phyloP scores from a whole-genome alignment of 2,797 vertebrate genomes.

The Cossypha heuglini region DNA sequence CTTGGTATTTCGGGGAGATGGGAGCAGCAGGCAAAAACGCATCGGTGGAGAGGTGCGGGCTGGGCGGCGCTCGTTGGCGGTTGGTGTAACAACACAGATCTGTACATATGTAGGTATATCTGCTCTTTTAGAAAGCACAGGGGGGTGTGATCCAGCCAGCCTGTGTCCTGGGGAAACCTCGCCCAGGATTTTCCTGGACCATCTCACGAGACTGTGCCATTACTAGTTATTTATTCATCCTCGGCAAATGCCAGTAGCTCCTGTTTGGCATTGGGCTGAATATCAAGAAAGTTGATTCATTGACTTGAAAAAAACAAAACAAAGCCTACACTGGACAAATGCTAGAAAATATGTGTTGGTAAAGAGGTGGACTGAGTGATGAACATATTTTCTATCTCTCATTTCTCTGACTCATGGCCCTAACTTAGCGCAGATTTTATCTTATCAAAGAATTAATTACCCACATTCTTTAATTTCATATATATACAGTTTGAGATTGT shows the following conservation, averaged over 20 bases:
- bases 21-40: constrained; percentile 48
- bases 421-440: constrained; percentile 20
- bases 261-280: constrained; percentile 52
- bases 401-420: constrained; percentile 52
- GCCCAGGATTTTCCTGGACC: constrained; percentile 21
- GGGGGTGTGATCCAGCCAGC: not conserved
- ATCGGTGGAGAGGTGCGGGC: not conserved
- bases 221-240: constrained; percentile 43
- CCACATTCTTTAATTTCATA: constrained; percentile 39
- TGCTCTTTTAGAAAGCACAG: constrained; percentile 5
- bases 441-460: constrained; percentile 57
- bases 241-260: constrained; percentile 45
- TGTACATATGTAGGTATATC: not conserved
- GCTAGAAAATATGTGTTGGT: constrained; percentile 46
- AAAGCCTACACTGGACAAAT: constrained; percentile 63
- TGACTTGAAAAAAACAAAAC: constrained; percentile 36
- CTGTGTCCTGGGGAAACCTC: constrained; percentile 20
- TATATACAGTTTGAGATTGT: not conserved
- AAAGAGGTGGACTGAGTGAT: constrained; percentile 51
- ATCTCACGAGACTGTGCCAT: not conserved
- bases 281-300: constrained; percentile 63
- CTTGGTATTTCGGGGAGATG: constrained; percentile 42
- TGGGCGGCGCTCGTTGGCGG: not conserved
- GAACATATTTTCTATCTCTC: constrained; percentile 26
- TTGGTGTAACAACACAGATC: not conserved